Conservation (phyloP, 23 tunicate genomes). For the Oikopleura dioica region DNA sequence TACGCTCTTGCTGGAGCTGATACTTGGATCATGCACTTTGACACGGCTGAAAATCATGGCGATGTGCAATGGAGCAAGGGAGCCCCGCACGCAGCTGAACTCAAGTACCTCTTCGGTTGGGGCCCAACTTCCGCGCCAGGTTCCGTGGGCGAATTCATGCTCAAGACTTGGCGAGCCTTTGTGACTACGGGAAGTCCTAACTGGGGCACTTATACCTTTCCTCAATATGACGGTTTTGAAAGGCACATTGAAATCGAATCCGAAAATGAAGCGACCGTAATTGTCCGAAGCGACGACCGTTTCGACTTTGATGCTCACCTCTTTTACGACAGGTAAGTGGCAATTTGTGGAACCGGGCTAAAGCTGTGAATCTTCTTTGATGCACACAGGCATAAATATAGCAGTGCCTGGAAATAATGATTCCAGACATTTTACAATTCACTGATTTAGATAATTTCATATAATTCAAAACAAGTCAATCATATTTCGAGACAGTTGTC, state of each 20-base stretch:
- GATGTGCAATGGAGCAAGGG: background rate
- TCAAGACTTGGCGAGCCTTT: background rate
- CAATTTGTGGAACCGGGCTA: too few relatives aligned
- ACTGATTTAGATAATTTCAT: too few relatives aligned
- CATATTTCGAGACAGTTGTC: too few relatives aligned
- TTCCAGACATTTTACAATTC: too few relatives aligned
- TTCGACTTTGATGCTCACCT: background rate
- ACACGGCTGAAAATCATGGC: background rate
- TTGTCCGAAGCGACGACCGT: background rate
- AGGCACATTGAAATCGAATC: background rate
- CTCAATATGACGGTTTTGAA: background rate
- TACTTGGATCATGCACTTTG: background rate
- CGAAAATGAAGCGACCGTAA: background rate
- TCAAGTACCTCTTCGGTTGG: background rate
- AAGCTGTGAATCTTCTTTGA: too few relatives aligned
- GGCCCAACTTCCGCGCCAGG: background rate
- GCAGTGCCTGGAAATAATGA: too few relatives aligned
- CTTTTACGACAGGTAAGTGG: too few relatives aligned
- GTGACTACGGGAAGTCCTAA: background rate
- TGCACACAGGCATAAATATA: too few relatives aligned
- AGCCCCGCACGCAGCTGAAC: background rate
- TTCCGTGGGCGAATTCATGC: background rate
- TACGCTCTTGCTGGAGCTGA: background rate
- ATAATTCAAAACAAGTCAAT: too few relatives aligned
- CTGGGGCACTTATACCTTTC: background rate